phyloP scores from a whole-genome alignment of 2,888 invertebrate genomes.

The Luperina testacea region DNA sequence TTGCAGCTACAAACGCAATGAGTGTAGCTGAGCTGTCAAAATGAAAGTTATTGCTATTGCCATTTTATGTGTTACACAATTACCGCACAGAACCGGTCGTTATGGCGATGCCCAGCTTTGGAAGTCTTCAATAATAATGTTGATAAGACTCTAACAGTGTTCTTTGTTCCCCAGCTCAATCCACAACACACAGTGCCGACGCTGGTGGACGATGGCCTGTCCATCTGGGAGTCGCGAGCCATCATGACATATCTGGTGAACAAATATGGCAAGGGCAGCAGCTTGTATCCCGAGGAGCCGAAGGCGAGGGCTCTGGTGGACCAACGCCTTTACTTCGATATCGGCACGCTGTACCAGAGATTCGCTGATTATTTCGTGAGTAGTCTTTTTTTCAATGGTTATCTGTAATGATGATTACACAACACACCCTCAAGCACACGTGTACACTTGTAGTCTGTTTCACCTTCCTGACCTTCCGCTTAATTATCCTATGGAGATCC shows the following conservation, averaged over 20 bases:
- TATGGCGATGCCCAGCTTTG: not conserved
- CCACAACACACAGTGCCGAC: constrained; percentile 96
- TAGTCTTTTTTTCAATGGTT: constrained; percentile 59
- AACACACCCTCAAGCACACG: not conserved
- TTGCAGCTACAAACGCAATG: too few species aligned
- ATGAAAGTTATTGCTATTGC: not conserved
- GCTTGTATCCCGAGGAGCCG: constrained; percentile 94
- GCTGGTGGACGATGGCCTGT: constrained; percentile 94
- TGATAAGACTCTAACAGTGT: not conserved
- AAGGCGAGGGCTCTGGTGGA: constrained; percentile 94
- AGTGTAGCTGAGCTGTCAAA: not conserved
- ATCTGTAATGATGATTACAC: not conserved
- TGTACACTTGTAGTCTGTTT: not conserved
- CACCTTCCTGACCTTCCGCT: not conserved
- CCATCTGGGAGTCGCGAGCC: constrained; percentile 95
- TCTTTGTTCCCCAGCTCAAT: constrained; percentile 91
- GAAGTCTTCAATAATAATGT: not conserved
- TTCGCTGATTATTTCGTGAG: constrained; percentile 93
- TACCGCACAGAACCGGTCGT: not conserved
- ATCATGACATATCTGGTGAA: constrained; percentile 95
- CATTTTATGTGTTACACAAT: not conserved
- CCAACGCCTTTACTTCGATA: constrained; percentile 94
- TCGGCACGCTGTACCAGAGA: constrained; percentile 93
- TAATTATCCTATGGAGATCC: not conserved
- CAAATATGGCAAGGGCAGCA: constrained; percentile 94